Evolutionary conservation across 1,140 invertebrate genomes (phyloP).

Genomic region (Carcinoscorpius rotundicauda): DNA sequence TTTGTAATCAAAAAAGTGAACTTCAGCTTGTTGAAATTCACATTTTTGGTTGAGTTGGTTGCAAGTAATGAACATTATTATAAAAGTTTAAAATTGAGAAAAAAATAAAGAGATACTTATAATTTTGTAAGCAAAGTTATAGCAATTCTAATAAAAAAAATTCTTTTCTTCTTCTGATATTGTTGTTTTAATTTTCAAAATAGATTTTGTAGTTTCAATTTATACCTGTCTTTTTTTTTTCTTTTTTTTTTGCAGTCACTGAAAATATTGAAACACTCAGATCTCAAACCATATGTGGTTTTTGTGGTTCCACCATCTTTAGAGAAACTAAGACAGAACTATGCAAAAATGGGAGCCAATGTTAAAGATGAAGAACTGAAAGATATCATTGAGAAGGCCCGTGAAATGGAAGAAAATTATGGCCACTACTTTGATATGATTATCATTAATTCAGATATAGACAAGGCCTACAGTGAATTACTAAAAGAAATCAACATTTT

Average conservation of each 20-base stretch:
- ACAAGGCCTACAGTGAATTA: constrained; percentile 38
- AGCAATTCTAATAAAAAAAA: not conserved
- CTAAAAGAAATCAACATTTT: constrained; percentile 37
- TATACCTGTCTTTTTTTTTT: constrained; percentile 21
- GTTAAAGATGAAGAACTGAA: constrained; percentile 33
- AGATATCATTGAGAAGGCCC: constrained; percentile 37
- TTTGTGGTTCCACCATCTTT: constrained; percentile 41
- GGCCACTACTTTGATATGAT: constrained; percentile 41
- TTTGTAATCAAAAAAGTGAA: too few species aligned
- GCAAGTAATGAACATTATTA: too few species aligned
- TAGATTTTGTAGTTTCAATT: not conserved
- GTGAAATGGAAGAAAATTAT: constrained; percentile 39
- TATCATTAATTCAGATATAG: constrained; percentile 39
- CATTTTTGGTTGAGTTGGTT: too few species aligned
- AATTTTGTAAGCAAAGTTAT: too few species aligned
- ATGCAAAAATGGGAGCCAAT: constrained; percentile 30
- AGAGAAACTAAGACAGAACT: constrained; percentile 32
- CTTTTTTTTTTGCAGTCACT: constrained; percentile 47
- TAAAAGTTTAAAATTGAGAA: too few species aligned
- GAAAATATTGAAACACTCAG: constrained; percentile 62
- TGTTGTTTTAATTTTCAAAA: not conserved
- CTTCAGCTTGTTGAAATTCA: too few species aligned
- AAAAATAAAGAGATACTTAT: not conserved
- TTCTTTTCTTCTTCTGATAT: not conserved
- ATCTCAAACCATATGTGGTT: constrained; percentile 42